A percentile compares a stretch with the other conserved stretches of the same genome.
Conservation (phyloP, 2,888 invertebrate genomes). For the Alloplasta piceator region DNA sequence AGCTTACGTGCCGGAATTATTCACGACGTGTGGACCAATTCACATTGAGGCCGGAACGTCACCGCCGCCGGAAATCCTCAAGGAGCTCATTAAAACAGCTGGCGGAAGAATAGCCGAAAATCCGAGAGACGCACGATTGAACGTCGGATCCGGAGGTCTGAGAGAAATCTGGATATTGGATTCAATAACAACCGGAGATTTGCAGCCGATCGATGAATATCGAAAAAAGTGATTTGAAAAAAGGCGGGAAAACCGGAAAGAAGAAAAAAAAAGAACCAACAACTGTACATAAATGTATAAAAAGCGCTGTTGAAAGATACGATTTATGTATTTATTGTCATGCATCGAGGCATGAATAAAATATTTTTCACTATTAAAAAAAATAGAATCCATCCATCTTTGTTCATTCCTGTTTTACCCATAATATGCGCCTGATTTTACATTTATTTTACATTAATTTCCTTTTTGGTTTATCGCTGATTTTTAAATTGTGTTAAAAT, state of each 20-base stretch:
- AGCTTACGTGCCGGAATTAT: constrained; percentile 86
- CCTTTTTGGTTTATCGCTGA: too few species aligned
- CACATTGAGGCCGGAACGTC: constrained; percentile 84
- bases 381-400: too few species aligned
- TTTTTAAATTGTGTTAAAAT: too few species aligned
- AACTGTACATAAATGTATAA: constrained; percentile 21
- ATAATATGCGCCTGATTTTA: too few species aligned
- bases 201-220: constrained; percentile 84
- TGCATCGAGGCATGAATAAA: constrained; percentile 24
- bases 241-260: neutral
- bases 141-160: constrained; percentile 85
- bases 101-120: constrained; percentile 85
- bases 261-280: neutral
- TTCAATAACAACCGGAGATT: constrained; percentile 85
- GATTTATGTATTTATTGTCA: constrained; percentile 31
- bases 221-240: constrained; percentile 57
- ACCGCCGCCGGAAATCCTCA: constrained; percentile 85
- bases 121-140: constrained; percentile 84
- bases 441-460: too few species aligned
- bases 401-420: too few species aligned
- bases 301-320: constrained; percentile 2
- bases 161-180: constrained; percentile 87
- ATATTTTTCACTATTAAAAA: constrained; percentile 34
- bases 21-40: constrained; percentile 85
- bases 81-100: constrained; percentile 86